Base-by-base conservation (phyloP, 2,113 vertebrate species). In the Capreolus pygargus region DNA sequence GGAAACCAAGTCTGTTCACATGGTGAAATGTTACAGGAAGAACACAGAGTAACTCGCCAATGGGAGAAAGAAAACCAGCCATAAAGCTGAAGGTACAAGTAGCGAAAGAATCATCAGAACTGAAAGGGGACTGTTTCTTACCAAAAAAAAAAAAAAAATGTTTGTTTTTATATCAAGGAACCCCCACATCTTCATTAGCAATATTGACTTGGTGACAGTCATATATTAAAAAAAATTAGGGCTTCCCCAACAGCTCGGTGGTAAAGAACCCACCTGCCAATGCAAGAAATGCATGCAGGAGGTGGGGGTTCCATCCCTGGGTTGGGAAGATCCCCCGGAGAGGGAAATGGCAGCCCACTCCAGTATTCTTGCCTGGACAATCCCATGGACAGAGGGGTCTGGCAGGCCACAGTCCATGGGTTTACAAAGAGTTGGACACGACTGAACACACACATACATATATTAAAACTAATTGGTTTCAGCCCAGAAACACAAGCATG, bases 381-480 rank as follows among this genome's bases (percentile, higher is more conserved):
- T 13, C n/a, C 64, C n/a, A 6, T 36, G 64, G 64, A n/a, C n/a
- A 6, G n/a, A 23, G n/a, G n/a, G 23, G n/a, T 23, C 67, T 70
- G 67, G 10, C 0, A 1, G 67, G 67, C 19, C 23, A 23, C 1
- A 39, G 67, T 70, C 67, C 67, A 70, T 13, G 5, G n/a, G n/a
- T 1, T 39, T 5, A 2, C 11, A n/a, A 67, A 70, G n/a, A 39
- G n/a, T 12, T 19, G 1, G n/a, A 39, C n/a, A 3, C 5, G 0
- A 23, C n/a, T 36, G n/a, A 70, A 39, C n/a, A 39, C 67, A 23
- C 19, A 12, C 10, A 23, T 23, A 13, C 67, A 9, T 52, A 23
- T 47, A 45, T 92, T 60, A 95, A n/a, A 83, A 84, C 81, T n/a
- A n/a, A 91, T 76, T 94, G 0, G 78, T 89, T 87, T 79, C 10